phyloP scores from a whole-genome alignment of 2,888 invertebrate species.

The Ormyrus pomaceus region DNA sequence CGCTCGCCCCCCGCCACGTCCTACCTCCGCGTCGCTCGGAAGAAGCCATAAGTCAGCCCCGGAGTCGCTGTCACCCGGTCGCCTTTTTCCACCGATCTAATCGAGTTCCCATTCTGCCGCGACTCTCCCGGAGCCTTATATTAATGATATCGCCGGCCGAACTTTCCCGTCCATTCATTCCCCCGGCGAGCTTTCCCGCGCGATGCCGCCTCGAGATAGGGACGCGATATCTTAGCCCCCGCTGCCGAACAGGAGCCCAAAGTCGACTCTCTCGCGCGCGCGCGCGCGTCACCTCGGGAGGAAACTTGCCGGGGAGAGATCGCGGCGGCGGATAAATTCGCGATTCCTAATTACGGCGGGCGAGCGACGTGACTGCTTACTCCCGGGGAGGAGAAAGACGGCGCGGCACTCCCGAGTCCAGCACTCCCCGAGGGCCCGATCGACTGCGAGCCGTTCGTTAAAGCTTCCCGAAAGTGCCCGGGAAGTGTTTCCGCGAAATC shows the following conservation, averaged over 20 bases:
- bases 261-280: constrained; percentile 30
- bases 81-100: constrained; percentile 14
- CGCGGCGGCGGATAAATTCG: constrained; percentile 50
- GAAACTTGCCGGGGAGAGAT: constrained; percentile 56
- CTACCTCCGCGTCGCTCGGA: no score
- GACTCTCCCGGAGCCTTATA: not conserved
- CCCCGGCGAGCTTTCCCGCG: not conserved
- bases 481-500: constrained; percentile 1
- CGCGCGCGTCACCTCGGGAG: constrained; percentile 41
- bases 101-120: not conserved
- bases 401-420: constrained; percentile 12
- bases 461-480: constrained; percentile 12
- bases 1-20: no score
- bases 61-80: not conserved
- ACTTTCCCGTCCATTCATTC: constrained; percentile 28
- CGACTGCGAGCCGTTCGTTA: constrained; percentile 22
- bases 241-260: constrained; percentile 60
- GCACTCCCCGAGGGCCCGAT: constrained; percentile 31
- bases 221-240: not conserved
- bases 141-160: constrained; percentile 20
- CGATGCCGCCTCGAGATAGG: constrained; percentile 20
- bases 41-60: no score
- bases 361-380: constrained; percentile 15
- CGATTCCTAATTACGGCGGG: constrained; percentile 55
- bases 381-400: not conserved